Evolutionary conservation across 2,113 vertebrate genomes (phyloP), one percentile per base, ranked within the genome.

Genomic region (Psilopogon haemacephalus): DNA sequence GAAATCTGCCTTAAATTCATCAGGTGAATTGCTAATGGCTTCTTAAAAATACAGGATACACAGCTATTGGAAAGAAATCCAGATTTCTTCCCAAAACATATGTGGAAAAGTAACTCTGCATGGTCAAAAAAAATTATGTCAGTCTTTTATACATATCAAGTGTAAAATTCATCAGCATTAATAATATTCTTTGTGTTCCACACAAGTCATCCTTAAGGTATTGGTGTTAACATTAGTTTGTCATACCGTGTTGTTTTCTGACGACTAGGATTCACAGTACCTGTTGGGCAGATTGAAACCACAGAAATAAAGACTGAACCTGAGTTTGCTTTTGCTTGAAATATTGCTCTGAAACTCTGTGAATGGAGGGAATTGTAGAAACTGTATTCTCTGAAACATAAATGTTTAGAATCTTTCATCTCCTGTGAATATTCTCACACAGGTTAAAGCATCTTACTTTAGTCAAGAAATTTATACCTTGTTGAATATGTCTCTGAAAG

Each of bases 321-420:
- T 55, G 12, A 71, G n/a, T 67, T 94, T 55, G 37, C 59, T 65
- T 15, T 17, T 85, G 40, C 8, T 89, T 76, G 55, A 86, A 89
- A n/a, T 67, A 33, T 2, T 62, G 23, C 35, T 32, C 50, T 63
- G 46, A 67, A 94, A 77, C 4, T 0, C 13, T 46, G 74, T 62
- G 32, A 88, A 46, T 88, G 52, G 54, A 91, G 9, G 8, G 11
- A 85, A 52, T 4, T 52, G 28, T 56, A 52, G 56, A 80, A 80
- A 74, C 73, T 76, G 42, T 33, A 59, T 52, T 95, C 42, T 80
- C 28, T 77, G 42, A 77, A 83, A 15, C 28, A 28, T 70, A 20
- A 27, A 15, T 23, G 55, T 87, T 91, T 84, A 70, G 33, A 17
- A 79, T 73, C 88, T 88, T 94, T 93, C 46, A 68, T 94, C 24